Evolutionary conservation across 2,888 invertebrate genomes (phyloP).

Genomic region (Drosophila nr. fundita): DNA sequence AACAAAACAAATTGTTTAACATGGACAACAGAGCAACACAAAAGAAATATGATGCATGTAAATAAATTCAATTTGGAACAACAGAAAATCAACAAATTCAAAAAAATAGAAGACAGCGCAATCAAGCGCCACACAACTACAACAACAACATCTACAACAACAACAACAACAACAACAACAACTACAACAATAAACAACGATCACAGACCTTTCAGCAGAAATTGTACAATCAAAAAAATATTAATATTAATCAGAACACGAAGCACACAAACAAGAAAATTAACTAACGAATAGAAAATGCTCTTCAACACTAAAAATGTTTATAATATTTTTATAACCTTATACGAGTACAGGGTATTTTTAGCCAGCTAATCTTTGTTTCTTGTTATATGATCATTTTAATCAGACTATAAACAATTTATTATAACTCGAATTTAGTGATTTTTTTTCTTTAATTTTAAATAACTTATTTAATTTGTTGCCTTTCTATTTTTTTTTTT

Average conservation of each 20-base stretch:
- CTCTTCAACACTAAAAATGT: slow-evolving; percentile 8
- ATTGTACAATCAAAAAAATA: slow-evolving; percentile 56
- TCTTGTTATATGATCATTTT: background rate
- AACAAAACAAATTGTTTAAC: slow-evolving; percentile 79
- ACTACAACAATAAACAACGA: slow-evolving; percentile 36
- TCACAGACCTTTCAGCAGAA: slow-evolving; percentile 54
- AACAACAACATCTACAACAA: slow-evolving; percentile 8
- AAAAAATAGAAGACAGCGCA: slow-evolving; percentile 39
- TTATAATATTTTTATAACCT: background rate
- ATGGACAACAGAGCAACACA: slow-evolving; percentile 62
- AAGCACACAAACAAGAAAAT: background rate
- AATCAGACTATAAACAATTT: background rate
- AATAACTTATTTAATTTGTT: background rate
- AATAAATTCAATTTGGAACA: slow-evolving; percentile 73
- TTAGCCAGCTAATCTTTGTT: background rate
- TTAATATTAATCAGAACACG: slow-evolving; percentile 54
- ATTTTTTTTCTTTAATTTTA: background rate
- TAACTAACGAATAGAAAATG: slow-evolving; percentile 18
- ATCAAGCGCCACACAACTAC: slow-evolving; percentile 46
- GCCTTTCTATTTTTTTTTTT: background rate
- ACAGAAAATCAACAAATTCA: slow-evolving; percentile 27
- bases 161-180: slow-evolving; percentile 9
- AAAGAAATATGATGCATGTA: slow-evolving; percentile 80
- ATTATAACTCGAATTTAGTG: background rate
- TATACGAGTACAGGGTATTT: background rate